Evolutionary conservation across 2,888 invertebrate genomes (phyloP).

Genomic region (Aspidapion aeneum): DNA sequence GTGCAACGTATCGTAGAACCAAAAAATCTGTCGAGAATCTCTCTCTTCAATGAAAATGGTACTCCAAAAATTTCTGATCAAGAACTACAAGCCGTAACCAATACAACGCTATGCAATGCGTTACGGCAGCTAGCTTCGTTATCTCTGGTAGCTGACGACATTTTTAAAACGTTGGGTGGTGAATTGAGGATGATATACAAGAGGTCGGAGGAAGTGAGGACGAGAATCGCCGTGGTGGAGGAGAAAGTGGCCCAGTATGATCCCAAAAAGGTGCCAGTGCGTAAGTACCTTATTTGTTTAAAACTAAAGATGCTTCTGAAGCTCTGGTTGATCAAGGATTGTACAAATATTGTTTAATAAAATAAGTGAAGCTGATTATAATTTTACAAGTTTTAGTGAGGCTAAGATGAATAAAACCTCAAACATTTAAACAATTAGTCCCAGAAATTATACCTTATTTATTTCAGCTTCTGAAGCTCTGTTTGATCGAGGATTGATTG

Average conservation of each 20-base stretch:
- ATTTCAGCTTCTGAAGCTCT: too few species aligned
- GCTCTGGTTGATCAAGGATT: too few species aligned
- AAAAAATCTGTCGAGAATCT: constrained; percentile 69
- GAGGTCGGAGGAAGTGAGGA: constrained; percentile 67
- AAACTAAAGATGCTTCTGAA: too few species aligned
- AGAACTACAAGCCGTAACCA: constrained; percentile 83
- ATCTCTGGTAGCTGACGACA: constrained; percentile 78
- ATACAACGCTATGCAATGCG: constrained; percentile 81
- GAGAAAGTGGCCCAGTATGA: constrained; percentile 70
- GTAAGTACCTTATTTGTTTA: constrained; percentile 64
- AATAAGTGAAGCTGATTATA: too few species aligned
- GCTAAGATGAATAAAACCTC: too few species aligned
- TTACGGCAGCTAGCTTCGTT: constrained; percentile 82
- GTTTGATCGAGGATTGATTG: too few species aligned
- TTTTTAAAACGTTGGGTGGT: constrained; percentile 76
- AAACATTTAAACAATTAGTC: too few species aligned
- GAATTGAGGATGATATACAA: constrained; percentile 72
- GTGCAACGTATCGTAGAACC: constrained; percentile 82
- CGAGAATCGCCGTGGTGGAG: constrained; percentile 67
- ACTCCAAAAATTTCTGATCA: constrained; percentile 61
- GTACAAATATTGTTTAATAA: too few species aligned
- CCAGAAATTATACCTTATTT: too few species aligned
- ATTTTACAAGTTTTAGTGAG: too few species aligned
- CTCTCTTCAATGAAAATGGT: constrained; percentile 58
- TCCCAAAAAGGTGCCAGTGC: constrained; percentile 89